Percentiles rank a stretch among this genome's conserved stretches.
Conservation (phyloP, 2,888 invertebrate genomes). For the Tridacna gigas region DNA sequence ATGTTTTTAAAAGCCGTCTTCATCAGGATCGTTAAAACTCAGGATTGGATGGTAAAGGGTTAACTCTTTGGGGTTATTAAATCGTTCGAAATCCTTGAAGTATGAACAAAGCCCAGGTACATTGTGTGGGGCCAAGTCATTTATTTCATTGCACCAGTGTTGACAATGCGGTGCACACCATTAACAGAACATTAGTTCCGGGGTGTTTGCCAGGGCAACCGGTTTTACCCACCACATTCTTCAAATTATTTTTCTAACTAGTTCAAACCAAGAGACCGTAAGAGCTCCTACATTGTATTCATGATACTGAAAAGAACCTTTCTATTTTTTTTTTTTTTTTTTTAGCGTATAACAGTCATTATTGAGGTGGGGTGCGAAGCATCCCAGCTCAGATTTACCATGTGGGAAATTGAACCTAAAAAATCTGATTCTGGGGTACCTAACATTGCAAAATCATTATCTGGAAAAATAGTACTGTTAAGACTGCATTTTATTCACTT, state of each 20-base stretch:
- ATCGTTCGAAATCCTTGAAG: neutral
- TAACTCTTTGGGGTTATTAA: neutral
- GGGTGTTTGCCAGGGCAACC: neutral
- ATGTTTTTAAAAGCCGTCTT: neutral
- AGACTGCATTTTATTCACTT: too few species aligned
- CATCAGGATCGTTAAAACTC: neutral
- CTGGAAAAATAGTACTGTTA: too few species aligned
- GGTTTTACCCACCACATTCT: neutral
- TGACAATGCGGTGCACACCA: constrained; percentile 20
- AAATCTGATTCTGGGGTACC: too few species aligned
- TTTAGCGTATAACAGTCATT: too few species aligned
- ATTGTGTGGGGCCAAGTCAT: constrained; percentile 7
- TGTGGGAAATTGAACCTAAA: too few species aligned
- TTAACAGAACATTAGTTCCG: constrained; percentile 23
- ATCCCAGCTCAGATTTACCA: too few species aligned
- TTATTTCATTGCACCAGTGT: constrained; percentile 8
- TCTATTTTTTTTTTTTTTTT: too few species aligned
- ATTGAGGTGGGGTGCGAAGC: too few species aligned
- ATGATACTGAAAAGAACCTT: too few species aligned
- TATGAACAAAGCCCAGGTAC: neutral
- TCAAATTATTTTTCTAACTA: neutral
- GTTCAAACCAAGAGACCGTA: too few species aligned
- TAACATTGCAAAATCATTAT: too few species aligned
- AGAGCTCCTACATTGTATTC: too few species aligned
- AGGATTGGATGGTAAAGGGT: neutral